These are phyloP conservation scores for Hycleus phaleratus DNA, from an alignment of 1,140 invertebrate species.

Conservation along the genomic window DNA sequence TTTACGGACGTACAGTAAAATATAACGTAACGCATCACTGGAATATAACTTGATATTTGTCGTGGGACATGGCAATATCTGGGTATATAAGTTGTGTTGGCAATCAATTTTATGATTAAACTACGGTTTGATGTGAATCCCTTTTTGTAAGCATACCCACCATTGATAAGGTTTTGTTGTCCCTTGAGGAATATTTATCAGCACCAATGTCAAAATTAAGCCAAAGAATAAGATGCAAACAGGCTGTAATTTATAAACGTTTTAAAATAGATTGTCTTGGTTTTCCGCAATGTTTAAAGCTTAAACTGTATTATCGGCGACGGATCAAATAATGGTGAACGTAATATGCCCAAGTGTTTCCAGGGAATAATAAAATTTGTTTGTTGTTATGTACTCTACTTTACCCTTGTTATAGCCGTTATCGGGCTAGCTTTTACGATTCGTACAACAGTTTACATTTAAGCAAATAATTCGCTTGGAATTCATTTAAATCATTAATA, in stretches of 20 bases:
- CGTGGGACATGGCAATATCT: neutral
- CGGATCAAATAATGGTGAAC: slow-evolving; percentile 6
- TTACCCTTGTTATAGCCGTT: neutral
- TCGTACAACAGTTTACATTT: neutral
- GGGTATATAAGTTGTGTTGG: no score
- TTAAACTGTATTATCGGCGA: slow-evolving; percentile 5
- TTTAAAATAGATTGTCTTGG: slow-evolving; percentile 1
- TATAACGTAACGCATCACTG: slow-evolving; percentile 4
- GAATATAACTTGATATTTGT: slow-evolving; percentile 11
- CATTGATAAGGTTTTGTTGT: slow-evolving; percentile 1
- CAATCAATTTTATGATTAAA: slow-evolving; percentile 8
- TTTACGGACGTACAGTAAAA: slow-evolving; percentile 1
- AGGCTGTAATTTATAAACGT: neutral
- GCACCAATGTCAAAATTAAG: neutral
- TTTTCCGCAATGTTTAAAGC: neutral
- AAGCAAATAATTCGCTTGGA: slow-evolving; percentile 11
- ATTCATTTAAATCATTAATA: slow-evolving; percentile 3
- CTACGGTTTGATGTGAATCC: slow-evolving; percentile 2
- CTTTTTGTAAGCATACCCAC: neutral
- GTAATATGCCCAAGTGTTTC: slow-evolving; percentile 6
- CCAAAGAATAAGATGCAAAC: neutral
- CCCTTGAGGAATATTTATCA: neutral
- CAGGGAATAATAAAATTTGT: slow-evolving; percentile 12
- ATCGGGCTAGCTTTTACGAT: slow-evolving; percentile 2
- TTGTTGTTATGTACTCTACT: slow-evolving; percentile 6